Evolutionary conservation across 2,888 invertebrate genomes (phyloP).

Genomic region (Rhopalosiphum nymphaeae): DNA sequence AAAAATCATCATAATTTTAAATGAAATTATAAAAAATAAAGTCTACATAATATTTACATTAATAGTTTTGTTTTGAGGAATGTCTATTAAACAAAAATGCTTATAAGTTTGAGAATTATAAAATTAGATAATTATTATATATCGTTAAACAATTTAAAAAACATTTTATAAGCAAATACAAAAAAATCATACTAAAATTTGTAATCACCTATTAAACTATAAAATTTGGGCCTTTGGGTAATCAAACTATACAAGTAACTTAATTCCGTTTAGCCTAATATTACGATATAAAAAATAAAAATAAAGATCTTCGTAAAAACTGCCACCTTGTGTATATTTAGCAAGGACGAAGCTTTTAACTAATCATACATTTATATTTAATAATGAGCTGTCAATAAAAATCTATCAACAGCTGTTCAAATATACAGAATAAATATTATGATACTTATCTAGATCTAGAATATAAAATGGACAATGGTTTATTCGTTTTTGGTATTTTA

Average conservation of each 20-base stretch:
- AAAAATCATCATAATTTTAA: not conserved
- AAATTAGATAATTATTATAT: not conserved
- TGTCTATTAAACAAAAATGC: not conserved
- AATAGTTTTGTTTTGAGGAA: not conserved
- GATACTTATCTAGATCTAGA: constrained; percentile 4
- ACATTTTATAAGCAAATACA: not conserved
- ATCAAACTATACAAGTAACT: not conserved
- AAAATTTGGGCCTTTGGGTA: not conserved
- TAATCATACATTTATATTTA: constrained; percentile 15
- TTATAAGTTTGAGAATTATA: not conserved
- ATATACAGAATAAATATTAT: constrained; percentile 11
- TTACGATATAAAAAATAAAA: not conserved
- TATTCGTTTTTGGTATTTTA: not conserved
- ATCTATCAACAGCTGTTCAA: constrained; percentile 6
- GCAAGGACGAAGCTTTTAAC: constrained; percentile 19
- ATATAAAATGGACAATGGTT: not conserved
- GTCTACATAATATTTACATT: not conserved
- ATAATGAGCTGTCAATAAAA: constrained; percentile 18
- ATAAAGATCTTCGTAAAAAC: not conserved
- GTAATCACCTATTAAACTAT: not conserved
- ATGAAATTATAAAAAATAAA: not conserved
- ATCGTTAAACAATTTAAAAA: not conserved
- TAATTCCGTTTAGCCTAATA: not conserved
- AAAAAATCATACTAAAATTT: not conserved
- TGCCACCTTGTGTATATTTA: not conserved